phyloP scores from a whole-genome alignment of 2,797 vertebrate genomes.

The Acanthopagrus latus region DNA sequence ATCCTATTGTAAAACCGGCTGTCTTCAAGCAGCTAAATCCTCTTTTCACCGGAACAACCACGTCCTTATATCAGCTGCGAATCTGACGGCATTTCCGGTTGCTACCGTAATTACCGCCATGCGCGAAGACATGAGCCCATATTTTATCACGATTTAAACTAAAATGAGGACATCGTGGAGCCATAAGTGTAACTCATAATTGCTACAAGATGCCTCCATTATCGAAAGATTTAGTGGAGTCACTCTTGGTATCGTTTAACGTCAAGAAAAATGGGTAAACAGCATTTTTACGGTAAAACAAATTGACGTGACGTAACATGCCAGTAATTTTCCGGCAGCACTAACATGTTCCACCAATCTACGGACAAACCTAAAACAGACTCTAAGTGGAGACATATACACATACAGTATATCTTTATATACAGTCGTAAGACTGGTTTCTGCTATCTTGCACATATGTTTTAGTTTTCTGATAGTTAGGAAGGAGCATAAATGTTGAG shows the following conservation, averaged over 20 bases:
- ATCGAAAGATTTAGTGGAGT: rapidly evolving
- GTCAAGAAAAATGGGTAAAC: neutral
- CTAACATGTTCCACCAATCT: neutral
- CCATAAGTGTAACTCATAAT: rapidly evolving
- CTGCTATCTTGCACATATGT: neutral
- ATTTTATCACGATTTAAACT: neutral
- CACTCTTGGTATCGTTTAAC: neutral
- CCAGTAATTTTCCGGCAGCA: conserved; percentile 58
- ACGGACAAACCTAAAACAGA: neutral
- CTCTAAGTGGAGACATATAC: too few species aligned
- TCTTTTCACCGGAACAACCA: conserved; percentile 77
- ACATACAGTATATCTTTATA: too few species aligned
- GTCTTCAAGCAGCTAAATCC: conserved; percentile 38
- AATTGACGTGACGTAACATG: conserved; percentile 37
- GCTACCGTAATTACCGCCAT: conserved; percentile 42
- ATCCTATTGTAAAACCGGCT: neutral
- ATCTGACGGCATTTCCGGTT: conserved; percentile 69
- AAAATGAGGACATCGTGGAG: rapidly evolving
- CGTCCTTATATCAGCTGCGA: conserved; percentile 75
- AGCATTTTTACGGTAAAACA: conserved; percentile 56
- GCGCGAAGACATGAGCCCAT: neutral
- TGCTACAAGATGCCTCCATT: rapidly evolving
- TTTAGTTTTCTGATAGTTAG: neutral
- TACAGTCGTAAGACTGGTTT: too few species aligned
- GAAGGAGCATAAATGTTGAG: neutral